Percentiles rank a stretch among this genome's conserved stretches.
Evolutionary conservation across 2,113 vertebrate species (phyloP).

Genomic region (Antigone vipio): DNA sequence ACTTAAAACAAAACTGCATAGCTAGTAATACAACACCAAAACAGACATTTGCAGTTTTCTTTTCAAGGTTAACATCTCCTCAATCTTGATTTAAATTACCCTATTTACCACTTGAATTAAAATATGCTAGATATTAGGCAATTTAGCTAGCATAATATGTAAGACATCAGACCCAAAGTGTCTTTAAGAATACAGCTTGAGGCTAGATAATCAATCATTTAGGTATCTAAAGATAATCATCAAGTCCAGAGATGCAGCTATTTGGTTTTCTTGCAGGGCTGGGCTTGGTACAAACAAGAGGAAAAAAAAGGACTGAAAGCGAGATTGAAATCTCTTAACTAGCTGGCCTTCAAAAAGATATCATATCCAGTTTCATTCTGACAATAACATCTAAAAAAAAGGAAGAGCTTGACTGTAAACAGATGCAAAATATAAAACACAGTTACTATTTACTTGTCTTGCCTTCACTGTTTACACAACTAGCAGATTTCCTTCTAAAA

Average conservation of each 20-base stretch:
- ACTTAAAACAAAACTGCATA: not conserved
- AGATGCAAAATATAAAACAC: conserved; percentile 39
- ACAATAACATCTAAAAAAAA: conserved; percentile 14
- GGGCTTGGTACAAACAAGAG: not conserved
- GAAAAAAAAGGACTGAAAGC: not conserved
- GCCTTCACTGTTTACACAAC: conserved; percentile 42
- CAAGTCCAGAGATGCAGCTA: not conserved
- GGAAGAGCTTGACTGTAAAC: conserved; percentile 22
- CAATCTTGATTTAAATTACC: not conserved
- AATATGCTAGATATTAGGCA: not conserved
- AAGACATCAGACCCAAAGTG: not conserved
- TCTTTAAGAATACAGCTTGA: not conserved
- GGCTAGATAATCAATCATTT: not conserved
- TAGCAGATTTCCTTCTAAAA: conserved; percentile 39
- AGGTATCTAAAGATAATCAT: not conserved
- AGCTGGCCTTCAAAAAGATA: not conserved
- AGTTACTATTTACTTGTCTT: conserved; percentile 20
- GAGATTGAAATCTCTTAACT: not conserved
- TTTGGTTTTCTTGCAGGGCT: not conserved
- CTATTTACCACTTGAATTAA: not conserved
- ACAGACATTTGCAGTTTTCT: not conserved
- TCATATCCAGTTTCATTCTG: not conserved
- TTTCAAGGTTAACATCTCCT: not conserved
- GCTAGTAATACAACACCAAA: not conserved
- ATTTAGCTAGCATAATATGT: not conserved